A percentile compares a stretch with the other conserved stretches of the same genome.
Evolutionary conservation across 2,797 vertebrate species (phyloP).

Genomic region (Falco berigora): DNA sequence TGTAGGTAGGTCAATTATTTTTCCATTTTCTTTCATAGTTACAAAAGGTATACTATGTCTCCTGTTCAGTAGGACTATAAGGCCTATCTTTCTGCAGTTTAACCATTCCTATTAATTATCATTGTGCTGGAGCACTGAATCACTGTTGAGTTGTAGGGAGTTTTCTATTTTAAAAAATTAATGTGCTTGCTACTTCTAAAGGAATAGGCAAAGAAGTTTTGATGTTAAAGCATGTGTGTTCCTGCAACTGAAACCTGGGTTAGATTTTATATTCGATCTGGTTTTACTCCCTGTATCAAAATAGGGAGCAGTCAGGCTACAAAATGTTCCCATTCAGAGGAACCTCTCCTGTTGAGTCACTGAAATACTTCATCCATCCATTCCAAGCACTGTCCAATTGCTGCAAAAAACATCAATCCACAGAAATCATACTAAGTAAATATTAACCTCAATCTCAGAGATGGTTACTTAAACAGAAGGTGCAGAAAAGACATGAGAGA

Average conservation of each 20-base stretch:
- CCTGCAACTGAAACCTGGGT: neutral
- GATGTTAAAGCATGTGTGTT: neutral
- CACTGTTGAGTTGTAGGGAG: neutral
- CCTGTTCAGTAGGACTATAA: neutral
- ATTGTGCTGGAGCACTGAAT: neutral
- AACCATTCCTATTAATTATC: neutral
- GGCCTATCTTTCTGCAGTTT: neutral
- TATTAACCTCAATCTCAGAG: neutral
- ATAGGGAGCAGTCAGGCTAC: neutral
- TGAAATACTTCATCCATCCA: neutral
- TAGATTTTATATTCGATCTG: neutral
- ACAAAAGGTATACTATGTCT: neutral
- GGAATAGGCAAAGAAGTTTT: neutral
- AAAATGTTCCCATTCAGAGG: neutral
- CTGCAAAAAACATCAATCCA: neutral
- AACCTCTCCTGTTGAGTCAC: neutral
- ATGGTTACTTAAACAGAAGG: neutral
- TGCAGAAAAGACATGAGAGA: neutral
- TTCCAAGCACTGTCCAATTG: neutral
- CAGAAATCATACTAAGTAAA: neutral
- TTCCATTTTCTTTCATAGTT: neutral
- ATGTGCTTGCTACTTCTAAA: neutral
- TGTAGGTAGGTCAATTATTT: neutral
- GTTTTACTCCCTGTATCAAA: neutral
- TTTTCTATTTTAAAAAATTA: neutral